Evolutionary conservation across 1,140 invertebrate genomes (phyloP), one percentile per base, ranked within the genome.

Genomic region (Thalassaphorura encarpata): DNA sequence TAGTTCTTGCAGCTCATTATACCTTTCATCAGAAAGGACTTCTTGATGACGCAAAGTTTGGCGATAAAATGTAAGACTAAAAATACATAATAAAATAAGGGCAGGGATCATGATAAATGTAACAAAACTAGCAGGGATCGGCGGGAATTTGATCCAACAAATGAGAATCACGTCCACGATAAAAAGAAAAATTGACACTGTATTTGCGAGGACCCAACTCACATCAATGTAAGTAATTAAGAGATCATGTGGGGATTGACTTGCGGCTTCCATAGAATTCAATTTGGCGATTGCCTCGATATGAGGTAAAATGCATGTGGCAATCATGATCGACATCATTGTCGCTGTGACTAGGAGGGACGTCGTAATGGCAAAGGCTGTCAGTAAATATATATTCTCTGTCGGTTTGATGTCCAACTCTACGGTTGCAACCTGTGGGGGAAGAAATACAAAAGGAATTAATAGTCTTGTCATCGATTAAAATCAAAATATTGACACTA

Each of bases 141-240:
- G 16, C 6, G 47, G 55, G 55, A 71, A 71, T 53, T 71, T 69
- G 3, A 71, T 67, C 76, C 77, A 81, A 61, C 76, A 77, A 3
- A 82, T 70, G 3, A 82, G 69, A 16, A 75, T 77, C 31, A 83
- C 78, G 66, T 82, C 80, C 5, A 76, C 66, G 5, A 82, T 68
- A 66, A 82, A 82, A 11, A 82, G 68, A 21, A 83, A 67, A 40
- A 83, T 79, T 11, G 53, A 56, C 5, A 65, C 43, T 15, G 63
- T 60, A 41, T 65, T 65, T 31, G 63, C 63, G 24, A 65, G 33
- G 8, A 65, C 51, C 51, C 52, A 54, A 6, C 40, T 21, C 5
- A 55, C 4, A 49, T 48, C 45, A 19, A 65, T 55, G 26, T 65
- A 65, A n/a, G 33, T 48, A 26, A 57, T 56, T 11, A 65, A 27